Evolutionary conservation across 2,113 vertebrate genomes (phyloP).

Genomic region (Myanophis thanlyinensis): DNA sequence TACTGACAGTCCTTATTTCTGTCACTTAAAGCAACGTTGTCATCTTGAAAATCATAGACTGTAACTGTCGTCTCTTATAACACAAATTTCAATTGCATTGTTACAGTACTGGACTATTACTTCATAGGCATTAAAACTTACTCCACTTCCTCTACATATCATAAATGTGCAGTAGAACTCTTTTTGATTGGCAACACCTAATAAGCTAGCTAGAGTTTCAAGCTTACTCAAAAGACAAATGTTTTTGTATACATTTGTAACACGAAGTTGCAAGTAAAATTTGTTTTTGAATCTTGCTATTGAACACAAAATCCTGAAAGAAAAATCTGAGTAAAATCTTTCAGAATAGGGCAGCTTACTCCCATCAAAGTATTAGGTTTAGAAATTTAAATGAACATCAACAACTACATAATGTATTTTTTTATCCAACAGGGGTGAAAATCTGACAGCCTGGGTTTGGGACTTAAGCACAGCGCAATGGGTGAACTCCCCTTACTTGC

Average conservation of each 20-base stretch:
- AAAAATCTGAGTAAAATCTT: neutral
- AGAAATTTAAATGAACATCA: neutral
- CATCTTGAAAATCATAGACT: neutral
- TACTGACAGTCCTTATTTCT: neutral
- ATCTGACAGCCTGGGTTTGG: neutral
- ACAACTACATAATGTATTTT: neutral
- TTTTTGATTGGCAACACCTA: too few species aligned
- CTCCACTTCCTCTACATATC: neutral
- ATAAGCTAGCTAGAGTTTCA: neutral
- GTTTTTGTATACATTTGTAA: neutral
- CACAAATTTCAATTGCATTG: neutral
- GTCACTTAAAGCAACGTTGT: neutral
- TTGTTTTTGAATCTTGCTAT: neutral
- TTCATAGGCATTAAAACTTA: neutral
- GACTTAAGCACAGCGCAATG: rapidly evolving
- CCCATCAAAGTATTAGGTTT: neutral
- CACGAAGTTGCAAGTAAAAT: neutral
- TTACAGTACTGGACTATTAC: neutral
- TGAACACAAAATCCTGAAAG: neutral
- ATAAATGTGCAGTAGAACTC: neutral
- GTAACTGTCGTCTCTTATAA: neutral
- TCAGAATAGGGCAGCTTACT: neutral
- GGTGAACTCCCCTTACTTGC: neutral
- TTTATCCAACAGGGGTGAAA: neutral
- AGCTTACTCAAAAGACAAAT: neutral